Percentiles rank a stretch among this genome's conserved stretches.
phyloP scores from a whole-genome alignment of 2,113 vertebrate species.

The Ptyas mucosa region DNA sequence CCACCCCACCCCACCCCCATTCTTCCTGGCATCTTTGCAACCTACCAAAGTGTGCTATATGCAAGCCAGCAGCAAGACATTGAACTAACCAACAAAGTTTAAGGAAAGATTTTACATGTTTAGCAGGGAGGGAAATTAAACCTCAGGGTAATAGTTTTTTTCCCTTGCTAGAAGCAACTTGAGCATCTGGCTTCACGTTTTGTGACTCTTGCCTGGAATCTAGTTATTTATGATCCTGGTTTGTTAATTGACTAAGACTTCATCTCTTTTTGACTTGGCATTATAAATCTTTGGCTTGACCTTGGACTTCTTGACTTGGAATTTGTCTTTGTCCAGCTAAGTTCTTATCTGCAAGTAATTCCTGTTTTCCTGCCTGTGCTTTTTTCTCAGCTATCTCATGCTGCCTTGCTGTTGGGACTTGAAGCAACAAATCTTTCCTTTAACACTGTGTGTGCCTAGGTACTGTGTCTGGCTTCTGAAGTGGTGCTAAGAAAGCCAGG shows the following conservation, averaged over 20 bases:
- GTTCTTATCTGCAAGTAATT: background rate
- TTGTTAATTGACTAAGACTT: background rate
- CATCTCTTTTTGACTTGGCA: background rate
- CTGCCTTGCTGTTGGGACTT: background rate
- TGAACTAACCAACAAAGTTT: background rate
- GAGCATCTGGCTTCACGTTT: background rate
- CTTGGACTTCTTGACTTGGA: background rate
- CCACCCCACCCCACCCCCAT: background rate
- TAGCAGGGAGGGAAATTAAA: background rate
- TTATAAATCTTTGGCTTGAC: background rate
- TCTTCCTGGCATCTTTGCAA: background rate
- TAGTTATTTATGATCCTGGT: background rate
- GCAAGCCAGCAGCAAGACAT: background rate
- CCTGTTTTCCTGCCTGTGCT: background rate
- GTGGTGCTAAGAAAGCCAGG: background rate
- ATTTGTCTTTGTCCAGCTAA: background rate
- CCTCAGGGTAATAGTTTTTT: background rate
- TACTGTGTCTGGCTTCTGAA: background rate
- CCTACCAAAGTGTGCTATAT: background rate
- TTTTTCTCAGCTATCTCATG: background rate
- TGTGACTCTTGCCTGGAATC: background rate
- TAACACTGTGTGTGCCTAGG: background rate
- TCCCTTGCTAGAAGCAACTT: background rate
- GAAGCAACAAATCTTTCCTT: background rate
- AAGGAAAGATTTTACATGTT: background rate